A percentile compares a stretch with the other conserved stretches of the same genome.
Evolutionary conservation across 1,140 invertebrate species (phyloP).

Genomic region (Holotrichia oblita): DNA sequence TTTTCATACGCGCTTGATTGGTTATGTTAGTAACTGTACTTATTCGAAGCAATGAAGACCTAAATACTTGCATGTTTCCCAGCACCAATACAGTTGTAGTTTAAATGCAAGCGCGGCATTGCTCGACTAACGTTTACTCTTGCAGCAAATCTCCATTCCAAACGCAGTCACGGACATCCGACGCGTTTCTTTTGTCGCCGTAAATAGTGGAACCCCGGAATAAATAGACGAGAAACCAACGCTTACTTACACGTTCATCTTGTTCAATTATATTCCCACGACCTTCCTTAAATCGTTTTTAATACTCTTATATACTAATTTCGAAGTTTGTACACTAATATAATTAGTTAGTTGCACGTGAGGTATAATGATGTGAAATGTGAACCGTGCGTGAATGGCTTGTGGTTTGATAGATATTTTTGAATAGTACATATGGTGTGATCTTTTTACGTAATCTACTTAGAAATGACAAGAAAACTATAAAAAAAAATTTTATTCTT

Average conservation of each 20-base stretch:
- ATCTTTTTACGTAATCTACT: too few relatives aligned
- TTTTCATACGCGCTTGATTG: neutral
- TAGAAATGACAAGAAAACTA: too few relatives aligned
- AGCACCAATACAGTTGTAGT: neutral
- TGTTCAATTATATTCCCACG: slow-evolving; percentile 12
- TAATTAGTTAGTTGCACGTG: neutral
- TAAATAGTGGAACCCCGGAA: neutral
- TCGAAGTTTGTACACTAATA: neutral
- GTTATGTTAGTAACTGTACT: neutral
- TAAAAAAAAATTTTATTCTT: too few relatives aligned
- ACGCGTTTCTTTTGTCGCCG: neutral
- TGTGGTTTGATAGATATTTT: neutral
- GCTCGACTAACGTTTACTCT: neutral
- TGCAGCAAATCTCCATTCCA: neutral
- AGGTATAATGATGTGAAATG: neutral
- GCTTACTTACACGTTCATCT: neutral
- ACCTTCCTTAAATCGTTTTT: neutral
- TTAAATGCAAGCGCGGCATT: neutral
- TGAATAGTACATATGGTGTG: too few relatives aligned
- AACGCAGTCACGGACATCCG: neutral
- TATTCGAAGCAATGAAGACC: slow-evolving; percentile 3
- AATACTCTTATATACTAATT: neutral
- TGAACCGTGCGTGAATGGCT: neutral
- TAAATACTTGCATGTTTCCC: neutral
- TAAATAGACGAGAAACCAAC: neutral